Evolutionary conservation across 2,113 vertebrate species (phyloP), one percentile per base, ranked within the genome.

Genomic region (Campylorhamphus procurvoides): DNA sequence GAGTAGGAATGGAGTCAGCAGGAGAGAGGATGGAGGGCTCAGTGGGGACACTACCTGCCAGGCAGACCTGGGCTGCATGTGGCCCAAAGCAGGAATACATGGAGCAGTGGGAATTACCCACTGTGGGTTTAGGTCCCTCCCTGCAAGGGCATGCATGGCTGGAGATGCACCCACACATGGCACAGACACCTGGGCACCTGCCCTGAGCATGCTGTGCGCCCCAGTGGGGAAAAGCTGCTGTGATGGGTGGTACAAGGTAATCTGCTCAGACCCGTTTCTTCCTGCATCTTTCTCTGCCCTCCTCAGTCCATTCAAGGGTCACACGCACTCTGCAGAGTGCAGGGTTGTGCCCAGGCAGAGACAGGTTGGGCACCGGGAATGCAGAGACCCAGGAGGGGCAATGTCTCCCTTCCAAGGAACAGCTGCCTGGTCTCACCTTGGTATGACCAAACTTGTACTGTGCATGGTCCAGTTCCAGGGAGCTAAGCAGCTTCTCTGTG

Each of bases 371-470:
- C 63, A 81, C 37, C 39, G 27, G 13, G 49, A 71, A 9, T 84
- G 28, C 58, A 75, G 42, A 50, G 52, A 78, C 17, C 40, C 35
- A 37, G 39, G 6, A 81, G 16, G 25, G 27, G 37, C 12, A 46
- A 18, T 3, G 4, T 20, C 6, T 64, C 55, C 55, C 25, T 53
- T 17, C 35, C 33, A 14, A 20, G 53, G 35, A 60, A 25, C 47
- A 35, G 47, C 79, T 82, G 42, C 64, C 27, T 1, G 7, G 16
- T 44, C 89, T 91, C 93, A 98, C 98, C 98, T 98, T 98, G n/a
- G 98, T 98, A 88, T 98, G 98, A 80, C 98, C 98, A 77, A 98
- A 98, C 66, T 98, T 98, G 95, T 98, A 98, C 87, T 98, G 98
- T 0, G 97, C 94, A 81, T 62, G 97, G 87, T 99, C 98, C 58